Evolutionary conservation across 2,888 invertebrate genomes (phyloP).

Genomic region (Clusia tigrina): DNA sequence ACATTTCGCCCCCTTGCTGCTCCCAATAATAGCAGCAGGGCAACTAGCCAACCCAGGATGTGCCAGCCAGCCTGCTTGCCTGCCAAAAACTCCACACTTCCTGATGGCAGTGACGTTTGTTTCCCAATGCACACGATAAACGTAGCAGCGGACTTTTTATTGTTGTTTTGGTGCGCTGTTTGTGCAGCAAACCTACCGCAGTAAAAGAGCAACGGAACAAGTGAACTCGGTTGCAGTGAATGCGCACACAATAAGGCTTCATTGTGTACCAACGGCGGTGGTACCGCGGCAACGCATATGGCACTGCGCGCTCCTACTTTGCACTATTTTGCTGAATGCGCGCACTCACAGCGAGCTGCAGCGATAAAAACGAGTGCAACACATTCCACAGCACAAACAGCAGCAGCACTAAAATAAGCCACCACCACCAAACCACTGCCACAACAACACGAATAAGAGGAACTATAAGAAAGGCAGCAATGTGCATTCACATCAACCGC

Average conservation of each 20-base stretch:
- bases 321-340: neutral
- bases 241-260: conserved; percentile 25
- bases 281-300: neutral
- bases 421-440: too few species aligned
- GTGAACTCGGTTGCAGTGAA: conserved; percentile 17
- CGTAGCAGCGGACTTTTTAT: too few species aligned
- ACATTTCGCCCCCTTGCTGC: too few species aligned
- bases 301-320: conserved; percentile 8
- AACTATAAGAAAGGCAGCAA: neutral
- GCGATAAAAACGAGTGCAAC: neutral
- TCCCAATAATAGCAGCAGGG: too few species aligned
- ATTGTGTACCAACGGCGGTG: conserved; percentile 16
- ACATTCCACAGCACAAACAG: neutral
- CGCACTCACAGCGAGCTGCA: neutral
- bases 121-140: too few species aligned
- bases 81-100: too few species aligned
- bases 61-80: too few species aligned
- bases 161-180: too few species aligned
- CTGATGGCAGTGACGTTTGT: too few species aligned
- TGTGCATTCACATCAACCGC: conserved; percentile 11
- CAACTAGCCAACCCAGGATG: too few species aligned
- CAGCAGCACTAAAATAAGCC: too few species aligned
- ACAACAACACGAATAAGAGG: neutral
- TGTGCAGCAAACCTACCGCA: neutral
- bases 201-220: conserved; percentile 22